Base-by-base conservation (phyloP, 2,888 invertebrate species). In the Microplitis manilae region DNA sequence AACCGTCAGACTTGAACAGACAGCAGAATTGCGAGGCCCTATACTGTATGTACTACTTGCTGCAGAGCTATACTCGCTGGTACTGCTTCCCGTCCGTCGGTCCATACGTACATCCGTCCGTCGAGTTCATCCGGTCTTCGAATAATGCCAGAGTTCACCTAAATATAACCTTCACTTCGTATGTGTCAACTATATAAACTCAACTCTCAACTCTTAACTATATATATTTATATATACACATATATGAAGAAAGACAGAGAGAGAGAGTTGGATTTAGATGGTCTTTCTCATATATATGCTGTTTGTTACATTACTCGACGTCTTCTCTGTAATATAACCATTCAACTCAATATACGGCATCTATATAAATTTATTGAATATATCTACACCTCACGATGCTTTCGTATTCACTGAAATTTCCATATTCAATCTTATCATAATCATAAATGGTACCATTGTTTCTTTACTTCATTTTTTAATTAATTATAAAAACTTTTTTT, bases 101-200 rank as follows among this genome's bases (percentile, higher is more conserved):
- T 81, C 76, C 82, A 82, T 82, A 75, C 75, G 74, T 68, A 79
- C 81, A 81, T 85, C 81, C 83, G 82, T 83, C 81, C 81, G 79
- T 80, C 76, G 69, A 75, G 73, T 80, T 80, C 80, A 82, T 82
- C 74, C 76, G 77, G 78, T 75, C 73, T 75, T 78, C 82, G 83
- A 82, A 85, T 86, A 85, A 86, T 86, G 81, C 83, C 83, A 84
- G 84, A 85, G 84, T 87, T 86, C 85, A 86, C 83, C 85, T 85
- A 86, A 87, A 87, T 87, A 86, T 85, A 87, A 84, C 83, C 79
- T 80, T 77, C 72, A 78, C 50, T 50, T 50, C 50, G 50, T 50
- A 50, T 50, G 50, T 73, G 73, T 70, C 70, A 76, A 79, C 74
- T 74, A 79, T 65, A 38, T 65, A 65, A 13, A 65, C 65, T 17